These are phyloP conservation scores for Stenichneumon culpator DNA, from an alignment of 2,888 invertebrate genomes.

Conservation along the genomic window DNA sequence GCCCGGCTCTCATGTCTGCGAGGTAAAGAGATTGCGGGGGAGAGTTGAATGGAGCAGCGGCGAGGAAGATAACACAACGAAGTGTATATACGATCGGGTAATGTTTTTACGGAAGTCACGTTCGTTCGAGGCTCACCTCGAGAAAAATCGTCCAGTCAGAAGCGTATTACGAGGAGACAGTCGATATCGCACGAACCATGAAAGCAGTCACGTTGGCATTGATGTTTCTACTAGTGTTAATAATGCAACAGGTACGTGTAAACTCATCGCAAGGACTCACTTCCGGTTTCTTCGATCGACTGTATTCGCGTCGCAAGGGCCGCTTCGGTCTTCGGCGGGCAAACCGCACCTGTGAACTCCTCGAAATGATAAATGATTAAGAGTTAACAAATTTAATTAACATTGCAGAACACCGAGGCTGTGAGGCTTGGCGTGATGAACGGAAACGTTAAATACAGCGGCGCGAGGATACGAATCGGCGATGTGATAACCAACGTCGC, in stretches of 20 bases:
- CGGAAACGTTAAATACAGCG: conserved; percentile 58
- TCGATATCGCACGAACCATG: conserved; percentile 39
- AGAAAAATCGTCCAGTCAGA: conserved; percentile 18
- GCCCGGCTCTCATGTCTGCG: neutral
- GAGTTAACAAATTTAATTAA: conserved; percentile 21
- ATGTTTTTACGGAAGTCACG: conserved; percentile 49
- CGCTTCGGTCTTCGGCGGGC: neutral
- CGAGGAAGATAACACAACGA: neutral
- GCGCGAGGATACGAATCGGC: conserved; percentile 54
- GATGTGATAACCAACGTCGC: conserved; percentile 65
- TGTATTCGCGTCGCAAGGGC: neutral
- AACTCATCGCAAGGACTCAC: neutral
- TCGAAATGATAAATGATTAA: neutral
- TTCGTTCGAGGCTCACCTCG: neutral
- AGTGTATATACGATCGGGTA: neutral
- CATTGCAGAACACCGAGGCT: conserved; percentile 40
- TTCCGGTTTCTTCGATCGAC: neutral
- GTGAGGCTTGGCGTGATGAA: conserved; percentile 64
- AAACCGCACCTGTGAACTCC: neutral
- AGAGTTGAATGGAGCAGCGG: neutral
- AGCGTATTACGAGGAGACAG: conserved; percentile 25
- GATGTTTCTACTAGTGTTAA: conserved; percentile 13
- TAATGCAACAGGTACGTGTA: conserved; percentile 27
- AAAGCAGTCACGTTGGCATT: conserved; percentile 28
- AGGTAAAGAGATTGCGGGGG: neutral